Percentiles rank a stretch among this genome's conserved stretches.
phyloP scores from a whole-genome alignment of 1,140 invertebrate species.

The Copidosoma floridanum region DNA sequence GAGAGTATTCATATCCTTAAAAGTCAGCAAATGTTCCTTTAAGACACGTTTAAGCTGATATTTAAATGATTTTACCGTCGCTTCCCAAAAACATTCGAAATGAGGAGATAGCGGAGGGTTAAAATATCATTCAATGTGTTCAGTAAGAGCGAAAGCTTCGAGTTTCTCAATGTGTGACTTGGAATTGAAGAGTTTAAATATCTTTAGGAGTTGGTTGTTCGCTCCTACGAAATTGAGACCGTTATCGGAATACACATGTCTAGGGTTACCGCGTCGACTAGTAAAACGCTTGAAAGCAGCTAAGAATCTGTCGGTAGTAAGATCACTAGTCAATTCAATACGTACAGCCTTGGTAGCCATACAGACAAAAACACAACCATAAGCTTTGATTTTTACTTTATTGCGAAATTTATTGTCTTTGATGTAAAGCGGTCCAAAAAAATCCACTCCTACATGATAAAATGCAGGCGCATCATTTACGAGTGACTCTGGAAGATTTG shows the following conservation, averaged over 20 bases:
- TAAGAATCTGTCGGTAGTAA: slow-evolving; percentile 36
- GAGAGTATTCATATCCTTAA: slow-evolving; percentile 14
- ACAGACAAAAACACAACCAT: slow-evolving; percentile 24
- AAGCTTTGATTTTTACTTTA: background rate
- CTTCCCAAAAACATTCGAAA: slow-evolving; percentile 34
- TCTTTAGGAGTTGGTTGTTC: background rate
- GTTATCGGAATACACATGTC: slow-evolving; percentile 5
- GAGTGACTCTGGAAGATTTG: background rate
- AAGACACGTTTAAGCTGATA: slow-evolving; percentile 3
- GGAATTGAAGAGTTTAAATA: slow-evolving; percentile 9
- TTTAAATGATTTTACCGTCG: slow-evolving; percentile 22
- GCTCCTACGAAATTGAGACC: slow-evolving; percentile 8
- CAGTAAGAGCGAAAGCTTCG: background rate
- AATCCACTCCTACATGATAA: background rate
- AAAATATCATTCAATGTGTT: slow-evolving; percentile 27
- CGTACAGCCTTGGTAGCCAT: slow-evolving; percentile 29
- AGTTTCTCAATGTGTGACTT: background rate
- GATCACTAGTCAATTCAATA: slow-evolving; percentile 31
- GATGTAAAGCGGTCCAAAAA: background rate
- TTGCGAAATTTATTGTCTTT: background rate
- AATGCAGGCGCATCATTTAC: background rate
- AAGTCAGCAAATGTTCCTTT: background rate
- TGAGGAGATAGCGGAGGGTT: slow-evolving; percentile 31
- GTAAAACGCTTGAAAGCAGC: slow-evolving; percentile 31
- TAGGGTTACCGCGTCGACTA: background rate